A percentile compares a stretch with the other conserved stretches of the same genome.
Conservation (phyloP, 2,113 vertebrate species). For the Eublepharis macularius region DNA sequence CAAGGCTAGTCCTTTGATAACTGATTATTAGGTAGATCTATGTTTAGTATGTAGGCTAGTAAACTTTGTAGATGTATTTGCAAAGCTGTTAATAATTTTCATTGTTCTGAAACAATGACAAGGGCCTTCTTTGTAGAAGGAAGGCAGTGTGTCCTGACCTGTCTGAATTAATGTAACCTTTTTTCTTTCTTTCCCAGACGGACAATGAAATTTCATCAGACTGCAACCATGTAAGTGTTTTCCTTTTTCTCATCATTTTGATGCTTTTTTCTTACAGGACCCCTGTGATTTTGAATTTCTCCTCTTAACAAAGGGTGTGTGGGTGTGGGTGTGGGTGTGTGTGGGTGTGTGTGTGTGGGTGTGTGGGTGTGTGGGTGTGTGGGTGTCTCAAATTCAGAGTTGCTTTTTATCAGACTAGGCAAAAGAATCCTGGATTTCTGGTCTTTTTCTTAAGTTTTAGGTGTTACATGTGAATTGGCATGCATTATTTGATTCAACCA, state of each 20-base stretch:
- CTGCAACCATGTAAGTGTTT: slow-evolving; percentile 95
- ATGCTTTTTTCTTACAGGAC: not conserved
- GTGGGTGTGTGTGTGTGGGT: too few relatives aligned
- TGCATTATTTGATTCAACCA: not conserved
- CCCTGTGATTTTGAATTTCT: too few relatives aligned
- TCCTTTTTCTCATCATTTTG: slow-evolving; percentile 24
- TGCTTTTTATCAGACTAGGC: too few relatives aligned
- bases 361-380: too few relatives aligned
- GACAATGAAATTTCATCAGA: slow-evolving; percentile 92
- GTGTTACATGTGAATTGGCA: not conserved
- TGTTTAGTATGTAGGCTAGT: not conserved
- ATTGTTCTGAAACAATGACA: not conserved
- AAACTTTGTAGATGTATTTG: not conserved
- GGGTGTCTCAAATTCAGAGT: too few relatives aligned
- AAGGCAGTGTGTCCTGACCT: not conserved
- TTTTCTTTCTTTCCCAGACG: slow-evolving; percentile 72
- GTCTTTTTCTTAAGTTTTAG: not conserved
- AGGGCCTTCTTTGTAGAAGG: not conserved
- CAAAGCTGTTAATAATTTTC: not conserved
- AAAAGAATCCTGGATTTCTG: not conserved
- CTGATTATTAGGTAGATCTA: not conserved
- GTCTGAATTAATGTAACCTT: slow-evolving; percentile 39
- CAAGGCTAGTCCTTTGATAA: not conserved
- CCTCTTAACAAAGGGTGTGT: not conserved
- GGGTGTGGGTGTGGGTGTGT: too few relatives aligned